phyloP scores from a whole-genome alignment of 2,797 vertebrate genomes.

The Anguilla obscura region DNA sequence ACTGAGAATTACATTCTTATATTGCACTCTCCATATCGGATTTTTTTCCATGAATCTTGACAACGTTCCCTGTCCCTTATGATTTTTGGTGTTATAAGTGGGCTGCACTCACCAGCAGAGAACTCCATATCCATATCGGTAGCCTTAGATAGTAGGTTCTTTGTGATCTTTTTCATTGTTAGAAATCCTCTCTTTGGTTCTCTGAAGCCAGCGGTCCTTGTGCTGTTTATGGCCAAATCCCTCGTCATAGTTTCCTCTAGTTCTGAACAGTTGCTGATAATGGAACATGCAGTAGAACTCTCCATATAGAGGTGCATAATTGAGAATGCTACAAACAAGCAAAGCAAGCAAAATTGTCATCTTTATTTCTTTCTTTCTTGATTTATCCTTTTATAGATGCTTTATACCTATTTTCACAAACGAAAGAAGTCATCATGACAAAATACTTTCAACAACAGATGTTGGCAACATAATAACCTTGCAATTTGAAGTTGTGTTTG shows the following conservation, averaged over 20 bases:
- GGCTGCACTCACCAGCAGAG: not conserved
- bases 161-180: not conserved
- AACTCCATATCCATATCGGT: fast-evolving
- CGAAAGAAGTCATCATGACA: not conserved
- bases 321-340: constrained; percentile 74
- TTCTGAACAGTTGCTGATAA: constrained; percentile 77
- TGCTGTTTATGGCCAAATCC: constrained; percentile 72
- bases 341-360: not conserved
- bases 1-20: too few relatives aligned
- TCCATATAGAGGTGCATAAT: constrained; percentile 70
- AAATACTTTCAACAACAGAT: not conserved
- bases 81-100: not conserved
- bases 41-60: constrained; percentile 35
- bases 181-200: constrained; percentile 17
- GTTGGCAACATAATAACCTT: not conserved
- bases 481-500: not conserved
- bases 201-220: constrained; percentile 67
- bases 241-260: constrained; percentile 75
- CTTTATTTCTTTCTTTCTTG: not conserved
- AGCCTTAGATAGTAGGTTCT: constrained; percentile 13
- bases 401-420: not conserved
- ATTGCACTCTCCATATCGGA: constrained; percentile 11
- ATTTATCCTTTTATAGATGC: not conserved
- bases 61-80: not conserved
- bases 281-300: constrained; percentile 83